Conservation (phyloP, 2,888 invertebrate genomes). For the Syrista parreyssii region DNA sequence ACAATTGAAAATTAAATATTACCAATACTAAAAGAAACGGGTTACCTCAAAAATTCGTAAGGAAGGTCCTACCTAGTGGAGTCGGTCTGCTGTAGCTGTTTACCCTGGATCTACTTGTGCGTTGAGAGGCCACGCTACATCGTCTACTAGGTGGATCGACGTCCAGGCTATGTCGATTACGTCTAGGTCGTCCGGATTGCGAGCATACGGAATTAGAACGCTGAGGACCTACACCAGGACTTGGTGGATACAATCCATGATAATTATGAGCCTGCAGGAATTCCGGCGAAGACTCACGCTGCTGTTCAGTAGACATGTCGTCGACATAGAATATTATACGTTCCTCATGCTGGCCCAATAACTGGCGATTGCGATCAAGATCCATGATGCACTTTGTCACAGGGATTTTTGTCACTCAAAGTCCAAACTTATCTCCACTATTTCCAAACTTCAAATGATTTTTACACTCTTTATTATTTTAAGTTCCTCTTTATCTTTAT, state of each 20-base stretch:
- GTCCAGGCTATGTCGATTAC: constrained; percentile 43
- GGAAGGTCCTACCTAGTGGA: constrained; percentile 52
- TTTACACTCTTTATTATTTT: too few relatives aligned
- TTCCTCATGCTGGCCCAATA: constrained; percentile 45
- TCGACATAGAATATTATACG: constrained; percentile 54
- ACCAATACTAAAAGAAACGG: too few relatives aligned
- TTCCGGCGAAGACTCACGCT: constrained; percentile 27
- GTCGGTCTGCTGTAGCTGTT: constrained; percentile 56
- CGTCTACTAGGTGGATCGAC: constrained; percentile 46
- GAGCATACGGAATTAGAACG: constrained; percentile 34
- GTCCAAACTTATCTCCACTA: too few relatives aligned
- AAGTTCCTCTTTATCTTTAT: too few relatives aligned
- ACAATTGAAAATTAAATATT: too few relatives aligned
- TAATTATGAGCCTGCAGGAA: constrained; percentile 28
- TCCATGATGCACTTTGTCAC: not conserved
- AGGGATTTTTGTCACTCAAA: too few relatives aligned
- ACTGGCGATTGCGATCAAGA: constrained; percentile 20
- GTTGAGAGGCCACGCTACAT: constrained; percentile 36
- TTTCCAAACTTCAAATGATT: too few relatives aligned
- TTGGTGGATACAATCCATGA: constrained; percentile 32
- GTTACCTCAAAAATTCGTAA: too few relatives aligned
- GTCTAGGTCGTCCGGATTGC: constrained; percentile 37
- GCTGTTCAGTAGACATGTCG: constrained; percentile 34
- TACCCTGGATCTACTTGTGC: constrained; percentile 48
- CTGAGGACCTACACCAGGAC: constrained; percentile 23